Evolutionary conservation across 1,140 invertebrate species (phyloP).

Genomic region (Coptotermes formosanus): DNA sequence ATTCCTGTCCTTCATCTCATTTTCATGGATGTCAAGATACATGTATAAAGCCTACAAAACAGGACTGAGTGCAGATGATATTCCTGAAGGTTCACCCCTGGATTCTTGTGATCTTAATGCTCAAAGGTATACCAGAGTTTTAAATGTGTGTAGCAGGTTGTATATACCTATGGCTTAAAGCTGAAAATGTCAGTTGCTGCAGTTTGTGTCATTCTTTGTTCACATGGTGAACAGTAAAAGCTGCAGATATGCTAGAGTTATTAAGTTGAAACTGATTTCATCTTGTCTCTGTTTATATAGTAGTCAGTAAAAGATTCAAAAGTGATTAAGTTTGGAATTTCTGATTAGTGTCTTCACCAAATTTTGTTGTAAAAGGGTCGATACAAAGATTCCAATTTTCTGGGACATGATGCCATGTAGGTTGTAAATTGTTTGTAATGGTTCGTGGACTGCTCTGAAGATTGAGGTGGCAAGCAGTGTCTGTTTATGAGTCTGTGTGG

Average conservation of each 20-base stretch:
- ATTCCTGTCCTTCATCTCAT: slow-evolving; percentile 56
- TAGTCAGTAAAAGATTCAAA: too few species aligned
- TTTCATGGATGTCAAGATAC: slow-evolving; percentile 58
- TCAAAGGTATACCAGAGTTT: slow-evolving; percentile 42
- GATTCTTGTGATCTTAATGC: slow-evolving; percentile 55
- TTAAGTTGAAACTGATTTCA: background rate
- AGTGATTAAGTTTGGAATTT: too few species aligned
- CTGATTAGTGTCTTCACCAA: too few species aligned
- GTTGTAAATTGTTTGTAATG: too few species aligned
- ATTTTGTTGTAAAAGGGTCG: too few species aligned
- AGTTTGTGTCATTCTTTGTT: background rate
- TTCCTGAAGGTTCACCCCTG: slow-evolving; percentile 52
- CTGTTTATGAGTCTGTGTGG: too few species aligned
- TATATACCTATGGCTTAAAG: background rate
- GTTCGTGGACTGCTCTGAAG: too few species aligned
- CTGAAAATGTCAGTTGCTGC: background rate
- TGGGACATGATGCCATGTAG: too few species aligned
- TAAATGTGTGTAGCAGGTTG: slow-evolving; percentile 14
- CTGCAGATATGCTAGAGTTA: background rate
- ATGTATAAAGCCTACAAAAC: slow-evolving; percentile 57
- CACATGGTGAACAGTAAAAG: background rate
- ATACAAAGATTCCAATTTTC: too few species aligned
- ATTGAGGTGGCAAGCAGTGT: too few species aligned
- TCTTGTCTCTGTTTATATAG: background rate
- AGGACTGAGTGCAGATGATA: slow-evolving; percentile 48